These are phyloP conservation scores for Catotricha subobsoleta DNA, from an alignment of 2,888 invertebrate genomes.

Conservation along the genomic window DNA sequence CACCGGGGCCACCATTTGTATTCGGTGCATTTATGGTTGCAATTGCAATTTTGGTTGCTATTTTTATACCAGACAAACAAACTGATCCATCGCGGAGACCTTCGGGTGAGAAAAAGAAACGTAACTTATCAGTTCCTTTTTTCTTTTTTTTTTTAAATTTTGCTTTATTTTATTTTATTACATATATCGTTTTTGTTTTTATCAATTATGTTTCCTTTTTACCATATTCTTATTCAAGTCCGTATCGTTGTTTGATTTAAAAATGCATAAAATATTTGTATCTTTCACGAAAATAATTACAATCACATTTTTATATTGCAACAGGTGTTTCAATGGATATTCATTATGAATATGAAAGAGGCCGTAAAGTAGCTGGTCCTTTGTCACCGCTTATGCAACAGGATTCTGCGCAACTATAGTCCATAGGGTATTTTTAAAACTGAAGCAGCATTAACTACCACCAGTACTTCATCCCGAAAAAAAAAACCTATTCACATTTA, in stretches of 20 bases:
- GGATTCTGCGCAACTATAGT: constrained; percentile 56
- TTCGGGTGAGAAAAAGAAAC: constrained; percentile 34
- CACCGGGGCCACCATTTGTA: constrained; percentile 97
- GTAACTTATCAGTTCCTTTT: constrained; percentile 26
- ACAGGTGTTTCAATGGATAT: constrained; percentile 55
- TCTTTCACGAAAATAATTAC: no score
- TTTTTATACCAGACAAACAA: constrained; percentile 61
- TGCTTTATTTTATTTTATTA: constrained; percentile 1
- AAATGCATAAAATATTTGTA: no score
- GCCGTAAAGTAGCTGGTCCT: constrained; percentile 56
- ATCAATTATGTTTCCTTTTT: neutral
- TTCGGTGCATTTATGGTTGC: constrained; percentile 94
- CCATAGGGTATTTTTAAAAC: no score
- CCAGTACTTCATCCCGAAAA: no score
- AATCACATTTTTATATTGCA: no score
- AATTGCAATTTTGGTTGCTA: constrained; percentile 81
- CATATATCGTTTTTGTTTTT: neutral
- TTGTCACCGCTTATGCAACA: constrained; percentile 64
- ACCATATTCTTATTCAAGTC: no score
- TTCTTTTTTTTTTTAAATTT: constrained; percentile 5
- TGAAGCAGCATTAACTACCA: no score
- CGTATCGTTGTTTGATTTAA: no score
- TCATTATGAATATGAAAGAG: constrained; percentile 65
- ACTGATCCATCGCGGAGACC: constrained; percentile 26
- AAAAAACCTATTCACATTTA: no score